Evolutionary conservation across 1,140 invertebrate species (phyloP), one percentile per base, ranked within the genome.

Genomic region (Sitodiplosis mosellana): DNA sequence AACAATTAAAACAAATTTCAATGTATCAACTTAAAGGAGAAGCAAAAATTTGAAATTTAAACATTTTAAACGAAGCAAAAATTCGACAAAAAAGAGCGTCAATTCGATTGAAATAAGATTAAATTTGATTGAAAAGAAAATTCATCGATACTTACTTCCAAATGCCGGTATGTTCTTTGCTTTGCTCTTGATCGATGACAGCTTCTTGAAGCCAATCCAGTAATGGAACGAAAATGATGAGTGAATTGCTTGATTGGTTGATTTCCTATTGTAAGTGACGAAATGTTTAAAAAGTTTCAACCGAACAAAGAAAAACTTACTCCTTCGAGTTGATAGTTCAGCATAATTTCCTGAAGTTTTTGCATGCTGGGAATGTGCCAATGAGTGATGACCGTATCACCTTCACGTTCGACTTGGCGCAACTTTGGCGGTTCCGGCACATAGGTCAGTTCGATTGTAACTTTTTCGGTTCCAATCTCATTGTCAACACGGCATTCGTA

Each of bases 361-460:
- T 63, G 59, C 1, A 55, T 44, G 52, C 61, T 63, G 17, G 59
- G 50, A 11, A 60, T 59, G n/a, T 61, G 45, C 61, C 61, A 63
- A 48, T 61, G 57, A 47, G 61, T 49, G 1, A 54, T 60, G 1
- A 59, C 55, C 36, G 48, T 51, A 18, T 52, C 56, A 33, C 57
- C 59, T 4, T 57, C 54, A 19, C 60, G 52, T 21, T 42, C 36
- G 20, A 53, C 55, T 34, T 45, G 46, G 51, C 63, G 58, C 19
- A 60, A 59, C 44, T 63, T 59, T 0, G 61, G 59, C 20, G 54
- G 56, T 52, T 63, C 61, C 0, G 61, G 61, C 7, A 51, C 45
- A 21, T 57, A 60, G 34, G 54, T 55, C 5, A 63, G 48, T n/a
- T 57, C 50, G 6, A 63, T 44, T 19, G 51, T 56, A 8, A 53